These are phyloP conservation scores for Chromoteleia sp. DNA, from an alignment of 2,888 invertebrate genomes.

Conservation along the genomic window DNA sequence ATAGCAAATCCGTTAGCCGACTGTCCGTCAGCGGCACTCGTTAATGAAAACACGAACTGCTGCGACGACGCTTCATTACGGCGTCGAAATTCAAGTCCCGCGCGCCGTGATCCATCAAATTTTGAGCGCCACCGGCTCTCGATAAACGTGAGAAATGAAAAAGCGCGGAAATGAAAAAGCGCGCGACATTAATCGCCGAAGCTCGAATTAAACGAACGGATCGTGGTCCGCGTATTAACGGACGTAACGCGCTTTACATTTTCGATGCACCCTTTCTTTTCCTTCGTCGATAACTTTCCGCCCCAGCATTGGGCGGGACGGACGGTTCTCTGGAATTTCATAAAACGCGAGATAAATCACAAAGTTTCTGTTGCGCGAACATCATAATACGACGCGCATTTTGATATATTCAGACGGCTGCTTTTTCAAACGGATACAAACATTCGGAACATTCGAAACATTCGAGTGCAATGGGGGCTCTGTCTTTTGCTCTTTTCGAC, in stretches of 20 bases:
- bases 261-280: constrained; percentile 59
- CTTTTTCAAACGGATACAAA: constrained; percentile 41
- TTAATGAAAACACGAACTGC: constrained; percentile 43
- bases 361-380: constrained; percentile 51
- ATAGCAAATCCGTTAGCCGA: constrained; percentile 14
- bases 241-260: constrained; percentile 45
- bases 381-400: constrained; percentile 45
- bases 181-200: constrained; percentile 47
- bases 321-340: constrained; percentile 63
- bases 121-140: constrained; percentile 15
- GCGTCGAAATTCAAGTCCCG: constrained; percentile 36
- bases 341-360: constrained; percentile 65
- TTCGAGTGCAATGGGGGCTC: too few relatives aligned
- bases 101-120: constrained; percentile 37
- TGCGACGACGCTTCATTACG: constrained; percentile 30
- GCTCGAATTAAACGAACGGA: constrained; percentile 41
- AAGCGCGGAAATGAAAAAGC: constrained; percentile 56
- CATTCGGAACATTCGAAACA: constrained; percentile 22
- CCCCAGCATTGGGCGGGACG: constrained; percentile 29
- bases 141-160: constrained; percentile 5
- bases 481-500: constrained; percentile 9
- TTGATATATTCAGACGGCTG: constrained; percentile 47
- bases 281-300: constrained; percentile 49
- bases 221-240: background rate
- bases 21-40: constrained; percentile 31